Evolutionary conservation across 2,888 invertebrate species (phyloP).

Genomic region (Celastrina argiolus): DNA sequence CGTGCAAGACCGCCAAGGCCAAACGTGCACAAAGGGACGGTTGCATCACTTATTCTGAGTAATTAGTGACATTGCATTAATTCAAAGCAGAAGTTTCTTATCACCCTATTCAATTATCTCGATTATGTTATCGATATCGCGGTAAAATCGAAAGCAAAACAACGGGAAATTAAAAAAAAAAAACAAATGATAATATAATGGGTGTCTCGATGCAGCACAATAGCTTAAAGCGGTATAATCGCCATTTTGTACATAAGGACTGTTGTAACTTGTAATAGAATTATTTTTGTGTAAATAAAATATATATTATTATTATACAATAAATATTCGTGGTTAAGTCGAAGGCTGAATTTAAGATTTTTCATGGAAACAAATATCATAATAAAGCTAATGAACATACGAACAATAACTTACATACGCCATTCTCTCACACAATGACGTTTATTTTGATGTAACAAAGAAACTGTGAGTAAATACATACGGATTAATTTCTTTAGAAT

Average conservation of each 20-base stretch:
- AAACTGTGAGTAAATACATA: neutral
- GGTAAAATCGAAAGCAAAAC: neutral
- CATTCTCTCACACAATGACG: neutral
- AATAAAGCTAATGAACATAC: neutral
- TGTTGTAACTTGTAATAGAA: too few species aligned
- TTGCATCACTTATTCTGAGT: conserved; percentile 36
- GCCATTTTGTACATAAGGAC: too few species aligned
- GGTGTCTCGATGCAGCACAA: too few species aligned
- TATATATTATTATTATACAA: too few species aligned
- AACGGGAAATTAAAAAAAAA: too few species aligned
- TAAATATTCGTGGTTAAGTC: neutral
- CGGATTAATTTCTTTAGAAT: neutral
- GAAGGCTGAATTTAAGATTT: neutral
- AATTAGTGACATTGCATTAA: conserved; percentile 35
- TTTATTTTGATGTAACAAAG: conserved; percentile 2
- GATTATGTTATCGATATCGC: neutral
- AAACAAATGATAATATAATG: too few species aligned
- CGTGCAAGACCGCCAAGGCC: conserved; percentile 33
- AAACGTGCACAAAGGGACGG: conserved; percentile 36
- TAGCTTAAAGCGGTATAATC: too few species aligned
- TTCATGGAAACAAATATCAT: neutral
- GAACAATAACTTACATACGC: neutral
- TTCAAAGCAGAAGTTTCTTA: conserved; percentile 27
- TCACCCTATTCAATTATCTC: neutral
- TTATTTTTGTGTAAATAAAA: neutral